Evolutionary conservation across 1,140 invertebrate genomes (phyloP).

Genomic region (Drosophila setifemur): DNA sequence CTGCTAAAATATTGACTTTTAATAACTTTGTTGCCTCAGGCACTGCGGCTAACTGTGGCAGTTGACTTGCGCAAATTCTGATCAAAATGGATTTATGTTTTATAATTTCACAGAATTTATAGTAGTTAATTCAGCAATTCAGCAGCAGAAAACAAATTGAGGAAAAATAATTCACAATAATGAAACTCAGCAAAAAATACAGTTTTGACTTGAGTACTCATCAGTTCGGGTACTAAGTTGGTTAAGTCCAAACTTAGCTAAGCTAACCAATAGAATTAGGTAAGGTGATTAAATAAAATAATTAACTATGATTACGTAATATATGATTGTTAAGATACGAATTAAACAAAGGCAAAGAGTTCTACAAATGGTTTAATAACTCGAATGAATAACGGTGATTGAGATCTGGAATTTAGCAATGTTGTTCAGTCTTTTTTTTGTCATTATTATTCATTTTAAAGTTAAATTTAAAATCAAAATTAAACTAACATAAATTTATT

Average conservation of each 20-base stretch:
- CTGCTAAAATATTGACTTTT: conserved; percentile 66
- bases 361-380: no score
- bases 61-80: no score
- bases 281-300: conserved; percentile 11
- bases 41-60: conserved; percentile 37
- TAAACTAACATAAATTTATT: no score
- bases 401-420: no score
- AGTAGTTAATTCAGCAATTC: no score
- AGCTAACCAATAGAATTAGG: conserved; percentile 3
- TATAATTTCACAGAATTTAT: no score
- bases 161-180: conserved; percentile 36
- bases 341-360: not conserved
- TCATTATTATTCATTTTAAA: no score
- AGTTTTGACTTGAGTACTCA: conserved; percentile 10
- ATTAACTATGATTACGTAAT: not conserved
- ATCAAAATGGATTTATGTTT: no score
- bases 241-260: conserved; percentile 4
- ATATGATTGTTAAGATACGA: not conserved
- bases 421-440: no score
- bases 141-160: conserved; percentile 7
- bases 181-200: conserved; percentile 15
- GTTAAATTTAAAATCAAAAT: no score
- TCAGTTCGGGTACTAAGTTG: conserved; percentile 5
- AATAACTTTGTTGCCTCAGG: conserved; percentile 55
- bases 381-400: no score